Percentiles rank a stretch among this genome's conserved stretches.
Conservation (phyloP, 1,140 invertebrate species). For the Harpegnathos saltator region DNA sequence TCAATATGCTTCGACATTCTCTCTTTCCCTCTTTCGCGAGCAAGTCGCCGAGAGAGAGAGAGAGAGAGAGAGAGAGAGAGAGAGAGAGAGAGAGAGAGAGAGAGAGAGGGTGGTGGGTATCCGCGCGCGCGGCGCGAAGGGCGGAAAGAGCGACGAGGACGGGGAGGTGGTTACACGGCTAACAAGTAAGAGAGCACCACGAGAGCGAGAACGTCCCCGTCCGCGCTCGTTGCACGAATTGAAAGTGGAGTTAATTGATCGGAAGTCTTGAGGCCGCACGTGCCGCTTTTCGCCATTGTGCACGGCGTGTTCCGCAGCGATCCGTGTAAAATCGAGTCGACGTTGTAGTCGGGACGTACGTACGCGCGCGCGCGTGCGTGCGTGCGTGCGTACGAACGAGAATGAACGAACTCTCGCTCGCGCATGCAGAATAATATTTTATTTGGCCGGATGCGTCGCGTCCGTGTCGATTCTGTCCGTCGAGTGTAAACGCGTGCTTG, state of each 20-base stretch:
- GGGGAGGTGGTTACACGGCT: constrained; percentile 57
- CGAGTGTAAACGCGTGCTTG: constrained; percentile 35
- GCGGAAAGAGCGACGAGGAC: constrained; percentile 1
- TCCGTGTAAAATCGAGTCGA: constrained; percentile 64
- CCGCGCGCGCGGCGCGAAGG: constrained; percentile 4
- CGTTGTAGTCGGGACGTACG: constrained; percentile 53
- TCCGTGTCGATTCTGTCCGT: constrained; percentile 31
- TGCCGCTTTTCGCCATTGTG: constrained; percentile 77
- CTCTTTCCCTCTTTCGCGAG: constrained; percentile 56
- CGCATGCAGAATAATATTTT: constrained; percentile 64
- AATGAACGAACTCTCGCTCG: constrained; percentile 52
- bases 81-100: too few relatives aligned
- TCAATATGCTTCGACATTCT: constrained; percentile 83
- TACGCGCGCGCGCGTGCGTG: constrained; percentile 6
- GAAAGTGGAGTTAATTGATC: constrained; percentile 82
- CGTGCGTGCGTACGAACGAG: too few relatives aligned
- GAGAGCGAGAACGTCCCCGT: constrained; percentile 58
- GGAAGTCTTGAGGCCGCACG: constrained; percentile 82
- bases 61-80: too few relatives aligned
- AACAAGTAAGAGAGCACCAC: constrained; percentile 68
- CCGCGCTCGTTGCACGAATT: constrained; percentile 63
- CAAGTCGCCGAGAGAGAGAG: too few relatives aligned
- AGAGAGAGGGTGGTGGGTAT: constrained; percentile 72
- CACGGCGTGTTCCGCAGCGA: constrained; percentile 35
- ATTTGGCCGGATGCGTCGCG: constrained; percentile 61